phyloP scores from a whole-genome alignment of 1,140 invertebrate species.

The Chionoecetes opilio region DNA sequence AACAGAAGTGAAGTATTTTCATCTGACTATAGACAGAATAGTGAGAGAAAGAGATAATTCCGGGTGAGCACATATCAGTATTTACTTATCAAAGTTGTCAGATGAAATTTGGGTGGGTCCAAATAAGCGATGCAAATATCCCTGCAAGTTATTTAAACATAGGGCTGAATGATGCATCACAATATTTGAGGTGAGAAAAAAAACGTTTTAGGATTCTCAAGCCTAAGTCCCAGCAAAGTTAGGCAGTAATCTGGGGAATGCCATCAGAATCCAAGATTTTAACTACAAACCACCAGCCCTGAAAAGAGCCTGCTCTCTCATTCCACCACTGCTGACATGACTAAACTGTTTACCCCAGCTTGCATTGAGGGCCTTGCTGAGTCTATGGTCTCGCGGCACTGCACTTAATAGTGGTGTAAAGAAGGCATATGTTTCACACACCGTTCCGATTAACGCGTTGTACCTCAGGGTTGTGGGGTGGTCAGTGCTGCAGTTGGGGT shows the following conservation, averaged over 20 bases:
- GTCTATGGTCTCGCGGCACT: conserved; percentile 69
- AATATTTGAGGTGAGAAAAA: conserved; percentile 10
- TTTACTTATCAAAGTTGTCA: conserved; percentile 22
- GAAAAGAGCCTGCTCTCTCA: conserved; percentile 46
- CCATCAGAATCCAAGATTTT: conserved; percentile 45
- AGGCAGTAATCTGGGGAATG: not conserved
- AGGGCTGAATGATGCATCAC: not conserved
- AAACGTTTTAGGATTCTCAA: not conserved
- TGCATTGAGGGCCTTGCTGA: conserved; percentile 45
- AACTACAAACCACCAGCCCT: conserved; percentile 34
- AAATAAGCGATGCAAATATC: not conserved
- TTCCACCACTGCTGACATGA: conserved; percentile 65
- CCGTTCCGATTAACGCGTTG: conserved; percentile 41
- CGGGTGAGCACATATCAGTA: conserved; percentile 27
- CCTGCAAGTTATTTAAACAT: not conserved
- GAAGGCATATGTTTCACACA: conserved; percentile 29
- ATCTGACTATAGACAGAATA: conserved; percentile 55
- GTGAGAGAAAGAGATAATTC: conserved; percentile 41
- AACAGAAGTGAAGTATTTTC: conserved; percentile 44
- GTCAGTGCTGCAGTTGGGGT: conserved; percentile 50
- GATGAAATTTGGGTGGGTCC: conserved; percentile 74
- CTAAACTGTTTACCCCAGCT: conserved; percentile 37
- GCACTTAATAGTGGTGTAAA: conserved; percentile 42
- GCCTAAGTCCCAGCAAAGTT: not conserved
- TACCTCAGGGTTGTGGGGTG: conserved; percentile 19